Percentiles rank a stretch among this genome's conserved stretches.
phyloP scores from a whole-genome alignment of 2,113 vertebrate genomes.

The Diadophis punctatus region DNA sequence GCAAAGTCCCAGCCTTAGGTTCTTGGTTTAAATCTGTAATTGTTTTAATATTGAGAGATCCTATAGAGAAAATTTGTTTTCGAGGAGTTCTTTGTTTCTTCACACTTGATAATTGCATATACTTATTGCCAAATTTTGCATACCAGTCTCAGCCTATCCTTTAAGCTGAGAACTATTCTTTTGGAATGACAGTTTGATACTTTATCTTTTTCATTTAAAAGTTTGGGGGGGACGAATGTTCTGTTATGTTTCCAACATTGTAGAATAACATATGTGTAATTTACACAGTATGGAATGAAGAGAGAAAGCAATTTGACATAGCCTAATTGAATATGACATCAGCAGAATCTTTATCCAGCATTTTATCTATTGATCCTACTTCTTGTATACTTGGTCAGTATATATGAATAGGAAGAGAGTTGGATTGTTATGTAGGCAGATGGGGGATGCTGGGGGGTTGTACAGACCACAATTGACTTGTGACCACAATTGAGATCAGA shows the following conservation, averaged over 20 bases:
- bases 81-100: not conserved
- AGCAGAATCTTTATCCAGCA: not conserved
- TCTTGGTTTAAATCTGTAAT: not conserved
- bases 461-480: not conserved
- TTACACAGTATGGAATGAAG: not conserved
- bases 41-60: not conserved
- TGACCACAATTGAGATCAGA: not conserved
- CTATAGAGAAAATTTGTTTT: not conserved
- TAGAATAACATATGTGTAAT: not conserved
- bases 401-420: not conserved
- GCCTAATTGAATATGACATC: not conserved
- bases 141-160: not conserved
- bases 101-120: not conserved
- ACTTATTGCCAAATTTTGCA: not conserved
- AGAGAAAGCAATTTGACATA: not conserved
- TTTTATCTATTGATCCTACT: not conserved
- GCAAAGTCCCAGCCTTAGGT: not conserved
- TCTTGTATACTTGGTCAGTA: not conserved
- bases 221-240: not conserved
- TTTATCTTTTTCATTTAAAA: not conserved
- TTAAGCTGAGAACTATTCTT: not conserved
- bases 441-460: not conserved
- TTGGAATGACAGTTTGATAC: not conserved
- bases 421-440: not conserved
- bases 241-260: not conserved